These are phyloP conservation scores for Corythaeola cristata DNA, from an alignment of 2,113 vertebrate species.

Conservation along the genomic window DNA sequence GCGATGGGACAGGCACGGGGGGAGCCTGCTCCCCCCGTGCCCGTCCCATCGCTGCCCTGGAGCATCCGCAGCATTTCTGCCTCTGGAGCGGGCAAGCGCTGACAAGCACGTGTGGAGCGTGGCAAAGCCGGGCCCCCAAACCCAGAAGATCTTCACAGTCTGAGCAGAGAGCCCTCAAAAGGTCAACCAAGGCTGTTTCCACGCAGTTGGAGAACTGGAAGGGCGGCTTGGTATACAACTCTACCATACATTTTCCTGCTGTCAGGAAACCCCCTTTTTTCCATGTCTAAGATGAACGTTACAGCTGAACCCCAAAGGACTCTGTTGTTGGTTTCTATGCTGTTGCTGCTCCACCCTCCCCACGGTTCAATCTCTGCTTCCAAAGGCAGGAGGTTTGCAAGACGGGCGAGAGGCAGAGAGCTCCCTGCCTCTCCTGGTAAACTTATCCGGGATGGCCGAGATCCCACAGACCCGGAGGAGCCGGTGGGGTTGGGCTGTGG, in stretches of 20 bases:
- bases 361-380: not conserved
- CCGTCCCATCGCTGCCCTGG: accelerated
- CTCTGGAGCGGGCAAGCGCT: not conserved
- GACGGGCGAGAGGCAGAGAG: not conserved
- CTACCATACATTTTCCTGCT: not conserved
- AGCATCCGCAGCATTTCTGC: not conserved
- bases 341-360: not conserved
- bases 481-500: not conserved
- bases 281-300: not conserved
- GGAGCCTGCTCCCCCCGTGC: not conserved
- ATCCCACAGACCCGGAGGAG: not conserved
- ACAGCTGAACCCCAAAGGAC: conserved; percentile 11
- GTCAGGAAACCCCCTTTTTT: conserved; percentile 54
- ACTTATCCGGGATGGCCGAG: accelerated
- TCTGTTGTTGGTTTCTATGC: not conserved
- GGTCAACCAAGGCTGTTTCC: not conserved
- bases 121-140: not conserved
- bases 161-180: conserved; percentile 9
- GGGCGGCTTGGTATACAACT: not conserved
- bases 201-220: conserved; percentile 38
- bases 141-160: not conserved
- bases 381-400: not conserved
- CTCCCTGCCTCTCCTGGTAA: not conserved
- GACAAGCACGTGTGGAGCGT: not conserved
- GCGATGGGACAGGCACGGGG: too few species aligned